Evolutionary conservation across 2,888 invertebrate genomes (phyloP).

Genomic region (Sinelater perroti): DNA sequence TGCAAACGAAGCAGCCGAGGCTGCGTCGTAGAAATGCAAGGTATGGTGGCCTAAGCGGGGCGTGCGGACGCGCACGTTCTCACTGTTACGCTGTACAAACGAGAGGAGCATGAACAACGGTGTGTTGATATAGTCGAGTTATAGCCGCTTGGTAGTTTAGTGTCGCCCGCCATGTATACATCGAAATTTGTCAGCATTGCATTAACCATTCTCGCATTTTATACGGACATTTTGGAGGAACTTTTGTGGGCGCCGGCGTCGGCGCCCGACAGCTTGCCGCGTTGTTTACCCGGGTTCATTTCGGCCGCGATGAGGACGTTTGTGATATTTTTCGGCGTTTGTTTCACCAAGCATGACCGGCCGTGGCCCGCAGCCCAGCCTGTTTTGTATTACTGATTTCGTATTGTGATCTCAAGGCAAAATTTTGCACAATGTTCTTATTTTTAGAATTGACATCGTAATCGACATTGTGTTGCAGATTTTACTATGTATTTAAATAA

Average conservation of each 20-base stretch:
- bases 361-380: slow-evolving; percentile 33
- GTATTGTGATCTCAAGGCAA: slow-evolving; percentile 41
- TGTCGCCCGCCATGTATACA: slow-evolving; percentile 58
- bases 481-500: slow-evolving; percentile 60
- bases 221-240: slow-evolving; percentile 30
- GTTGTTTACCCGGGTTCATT: slow-evolving; percentile 28
- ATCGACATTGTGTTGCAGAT: slow-evolving; percentile 49
- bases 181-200: slow-evolving; percentile 49
- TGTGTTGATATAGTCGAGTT: slow-evolving; percentile 40
- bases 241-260: slow-evolving; percentile 4
- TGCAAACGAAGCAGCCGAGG: no score
- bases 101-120: slow-evolving; percentile 42
- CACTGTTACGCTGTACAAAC: slow-evolving; percentile 33
- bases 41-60: slow-evolving; percentile 32
- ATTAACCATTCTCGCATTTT: slow-evolving; percentile 35
- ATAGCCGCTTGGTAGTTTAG: slow-evolving; percentile 51
- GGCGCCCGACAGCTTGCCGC: slow-evolving; percentile 22
- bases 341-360: slow-evolving; percentile 30
- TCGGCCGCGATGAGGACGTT: slow-evolving; percentile 36
- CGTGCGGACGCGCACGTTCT: slow-evolving; percentile 26
- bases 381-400: slow-evolving; percentile 37
- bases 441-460: slow-evolving; percentile 36
- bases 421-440: slow-evolving; percentile 43
- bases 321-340: slow-evolving; percentile 47
- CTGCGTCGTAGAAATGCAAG: slow-evolving; percentile 31